Conservation (phyloP, 2,797 vertebrate species). For the Acestrorhynchus altus region DNA sequence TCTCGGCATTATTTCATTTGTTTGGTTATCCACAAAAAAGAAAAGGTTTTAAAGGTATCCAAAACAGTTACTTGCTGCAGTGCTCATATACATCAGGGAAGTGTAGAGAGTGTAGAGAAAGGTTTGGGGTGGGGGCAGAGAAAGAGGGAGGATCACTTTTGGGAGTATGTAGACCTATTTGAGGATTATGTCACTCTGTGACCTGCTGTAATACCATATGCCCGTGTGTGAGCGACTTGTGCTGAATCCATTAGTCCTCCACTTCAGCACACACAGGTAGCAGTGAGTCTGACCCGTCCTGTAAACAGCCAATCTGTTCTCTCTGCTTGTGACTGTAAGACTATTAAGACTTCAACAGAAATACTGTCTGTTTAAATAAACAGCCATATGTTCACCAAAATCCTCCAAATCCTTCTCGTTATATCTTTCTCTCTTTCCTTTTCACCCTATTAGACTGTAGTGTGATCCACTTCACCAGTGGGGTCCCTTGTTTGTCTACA, state of each 20-base stretch:
- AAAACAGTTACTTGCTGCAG: too few relatives aligned
- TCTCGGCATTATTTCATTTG: too few relatives aligned
- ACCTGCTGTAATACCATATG: constrained; percentile 58
- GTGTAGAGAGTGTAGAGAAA: constrained; percentile 39
- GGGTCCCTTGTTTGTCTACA: constrained; percentile 58
- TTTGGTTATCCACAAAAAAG: too few relatives aligned
- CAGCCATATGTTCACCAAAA: constrained; percentile 27
- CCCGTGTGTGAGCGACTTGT: constrained; percentile 46
- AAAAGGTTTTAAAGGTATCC: too few relatives aligned
- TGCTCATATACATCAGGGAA: too few relatives aligned
- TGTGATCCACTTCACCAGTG: constrained; percentile 70
- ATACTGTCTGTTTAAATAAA: constrained; percentile 6
- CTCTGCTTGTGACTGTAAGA: constrained; percentile 24
- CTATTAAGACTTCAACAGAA: constrained; percentile 17
- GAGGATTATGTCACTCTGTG: constrained; percentile 52
- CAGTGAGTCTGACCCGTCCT: constrained; percentile 36
- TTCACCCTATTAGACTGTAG: not conserved
- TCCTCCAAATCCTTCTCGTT: not conserved
- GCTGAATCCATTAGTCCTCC: constrained; percentile 55
- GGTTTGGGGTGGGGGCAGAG: constrained; percentile 39
- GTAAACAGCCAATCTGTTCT: constrained; percentile 44
- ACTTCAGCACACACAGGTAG: constrained; percentile 47
- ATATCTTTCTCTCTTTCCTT: not conserved
- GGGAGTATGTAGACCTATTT: constrained; percentile 45
- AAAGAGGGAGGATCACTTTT: not conserved